These are phyloP conservation scores for Meiosimyza decipiens DNA, from an alignment of 2,888 invertebrate species.

Conservation along the genomic window DNA sequence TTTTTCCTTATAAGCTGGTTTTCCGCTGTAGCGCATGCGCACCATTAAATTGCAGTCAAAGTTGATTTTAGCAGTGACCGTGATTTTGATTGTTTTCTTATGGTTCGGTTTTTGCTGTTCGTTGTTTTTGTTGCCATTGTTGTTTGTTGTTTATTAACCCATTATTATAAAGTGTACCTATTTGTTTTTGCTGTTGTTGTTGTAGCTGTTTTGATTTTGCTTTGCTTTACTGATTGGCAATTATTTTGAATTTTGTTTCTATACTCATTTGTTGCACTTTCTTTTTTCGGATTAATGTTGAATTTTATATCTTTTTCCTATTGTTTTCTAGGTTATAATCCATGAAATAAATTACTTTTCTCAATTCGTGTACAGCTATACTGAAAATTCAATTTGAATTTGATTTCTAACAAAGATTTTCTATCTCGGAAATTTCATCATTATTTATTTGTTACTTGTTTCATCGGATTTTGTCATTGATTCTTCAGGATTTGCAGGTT, in stretches of 20 bases:
- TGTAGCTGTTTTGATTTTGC: background rate
- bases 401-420: too few species aligned
- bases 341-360: conserved; percentile 21
- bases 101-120: background rate
- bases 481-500: too few species aligned
- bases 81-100: conserved; percentile 19
- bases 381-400: too few species aligned
- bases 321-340: conserved; percentile 5
- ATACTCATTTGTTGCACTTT: conserved; percentile 17
- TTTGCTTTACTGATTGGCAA: conserved; percentile 14
- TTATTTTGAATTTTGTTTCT: conserved; percentile 14
- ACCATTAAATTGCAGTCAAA: conserved; percentile 18
- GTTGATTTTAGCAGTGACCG: conserved; percentile 25
- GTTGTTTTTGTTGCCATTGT: conserved; percentile 17
- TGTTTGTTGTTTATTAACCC: conserved; percentile 23
- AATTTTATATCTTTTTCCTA: background rate
- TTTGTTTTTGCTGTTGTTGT: background rate
- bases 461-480: too few species aligned
- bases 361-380: background rate
- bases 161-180: background rate
- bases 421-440: too few species aligned
- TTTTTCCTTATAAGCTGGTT: background rate
- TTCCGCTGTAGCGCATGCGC: background rate
- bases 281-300: conserved; percentile 13
- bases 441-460: too few species aligned